phyloP scores from a whole-genome alignment of 2,797 vertebrate species.

The Nannoperca obscura region DNA sequence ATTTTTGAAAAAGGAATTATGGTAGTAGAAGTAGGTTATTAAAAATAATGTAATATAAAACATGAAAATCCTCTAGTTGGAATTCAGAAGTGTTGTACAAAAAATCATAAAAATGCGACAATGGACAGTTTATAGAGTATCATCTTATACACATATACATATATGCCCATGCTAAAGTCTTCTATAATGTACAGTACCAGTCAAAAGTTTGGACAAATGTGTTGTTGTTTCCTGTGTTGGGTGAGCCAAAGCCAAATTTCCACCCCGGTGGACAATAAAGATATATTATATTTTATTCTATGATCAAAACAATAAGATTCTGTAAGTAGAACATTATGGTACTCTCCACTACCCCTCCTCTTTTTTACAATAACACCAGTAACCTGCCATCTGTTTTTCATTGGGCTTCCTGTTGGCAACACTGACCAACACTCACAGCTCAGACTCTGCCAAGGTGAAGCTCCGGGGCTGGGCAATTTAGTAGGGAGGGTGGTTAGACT shows the following conservation, averaged over 20 bases:
- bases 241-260: no score
- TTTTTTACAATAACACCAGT: constrained; percentile 55
- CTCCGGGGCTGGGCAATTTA: constrained; percentile 15
- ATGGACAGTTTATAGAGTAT: neutral
- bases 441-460: constrained; percentile 59
- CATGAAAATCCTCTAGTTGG: neutral
- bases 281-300: no score
- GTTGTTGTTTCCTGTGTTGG: no score
- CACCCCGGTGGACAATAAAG: no score
- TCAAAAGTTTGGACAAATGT: no score
- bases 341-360: constrained; percentile 23
- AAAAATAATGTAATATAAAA: neutral
- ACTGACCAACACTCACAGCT: constrained; percentile 53
- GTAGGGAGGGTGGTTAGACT: constrained; percentile 21
- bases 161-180: neutral
- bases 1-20: neutral
- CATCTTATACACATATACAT: neutral
- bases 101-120: neutral
- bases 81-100: neutral
- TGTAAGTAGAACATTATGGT: constrained; percentile 25
- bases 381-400: constrained; percentile 74
- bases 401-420: constrained; percentile 72
- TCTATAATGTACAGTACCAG: no score
- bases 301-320: neutral
- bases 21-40: neutral